Evolutionary conservation across 2,888 invertebrate genomes (phyloP), one percentile per base, ranked within the genome.

Genomic region (Andrena trimmerana): DNA sequence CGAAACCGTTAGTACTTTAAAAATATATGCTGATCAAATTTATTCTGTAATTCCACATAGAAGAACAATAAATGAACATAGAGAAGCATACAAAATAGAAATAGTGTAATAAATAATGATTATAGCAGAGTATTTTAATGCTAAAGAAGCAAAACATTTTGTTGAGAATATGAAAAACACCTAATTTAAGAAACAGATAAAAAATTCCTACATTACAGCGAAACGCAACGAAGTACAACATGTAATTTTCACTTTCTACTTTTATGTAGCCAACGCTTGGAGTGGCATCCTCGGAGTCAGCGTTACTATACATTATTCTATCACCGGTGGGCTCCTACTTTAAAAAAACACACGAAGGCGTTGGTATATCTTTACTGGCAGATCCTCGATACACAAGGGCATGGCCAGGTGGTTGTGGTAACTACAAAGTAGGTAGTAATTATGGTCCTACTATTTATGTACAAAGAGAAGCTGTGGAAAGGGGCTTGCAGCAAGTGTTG

Each of bases 281-380:
- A 73, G 98, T 99, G 66, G 96, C 97, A 76, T 96, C 97, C 50
- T 97, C 99, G 0, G 97, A 97, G 81, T 96, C 97, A n/a, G 99
- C 99, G 4, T 95, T 99, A 72, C 95, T 99, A 48, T 99, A 97
- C 94, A 97, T 98, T 36, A 97, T 99, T 86, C 95, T 98, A 82
- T 97, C 98, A 88, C 99, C 99, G 0, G 99, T 99, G 31, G 99
- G 99, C 78, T 96, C 97, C 6, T 99, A 99, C 94, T 99, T 98
- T 94, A 96, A 71, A 48, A 52, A 67, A 57, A 20, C 33, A 4
- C 54, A 95, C 5, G 90, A 93, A 16, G 94, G 96, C 78, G 94
- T 95, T 88, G 97, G 98, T 0, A 96, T 99, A 1, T 97, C 98
- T 0, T 96, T 99, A 81, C 95, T 97, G 85, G 99, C 99, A 10